Conservation (phyloP, 2,888 invertebrate species). For the Heliconius erato region DNA sequence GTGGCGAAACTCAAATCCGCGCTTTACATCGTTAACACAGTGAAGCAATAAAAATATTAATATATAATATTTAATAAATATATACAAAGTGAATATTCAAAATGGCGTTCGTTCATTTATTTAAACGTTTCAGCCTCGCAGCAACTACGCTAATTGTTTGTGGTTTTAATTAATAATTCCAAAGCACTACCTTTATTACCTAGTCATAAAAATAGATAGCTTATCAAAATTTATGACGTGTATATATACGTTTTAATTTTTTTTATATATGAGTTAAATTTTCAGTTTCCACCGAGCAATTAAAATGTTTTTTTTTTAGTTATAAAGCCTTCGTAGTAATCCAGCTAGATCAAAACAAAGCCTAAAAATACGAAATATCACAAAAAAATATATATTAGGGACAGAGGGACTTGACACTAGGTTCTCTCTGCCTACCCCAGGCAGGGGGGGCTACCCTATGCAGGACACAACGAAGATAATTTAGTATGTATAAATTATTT, state of each 20-base stretch:
- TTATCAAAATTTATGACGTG: background rate
- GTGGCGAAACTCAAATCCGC: no score
- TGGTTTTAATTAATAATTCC: constrained; percentile 20
- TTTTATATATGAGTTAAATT: background rate
- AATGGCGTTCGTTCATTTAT: constrained; percentile 11
- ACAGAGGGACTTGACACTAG: no score
- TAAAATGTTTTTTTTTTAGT: no score
- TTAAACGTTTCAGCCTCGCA: constrained; percentile 16
- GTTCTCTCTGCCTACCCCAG: no score
- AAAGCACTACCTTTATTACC: constrained; percentile 25
- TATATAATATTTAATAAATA: background rate
- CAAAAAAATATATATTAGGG: no score
- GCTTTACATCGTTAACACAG: no score
- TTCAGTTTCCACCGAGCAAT: background rate
- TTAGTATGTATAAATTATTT: background rate
- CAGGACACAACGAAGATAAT: no score
- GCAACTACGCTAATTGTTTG: constrained; percentile 27
- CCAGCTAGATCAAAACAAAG: no score
- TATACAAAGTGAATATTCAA: constrained; percentile 24
- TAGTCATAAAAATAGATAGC: constrained; percentile 24
- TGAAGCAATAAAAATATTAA: background rate
- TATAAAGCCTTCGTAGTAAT: no score
- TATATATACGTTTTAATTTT: background rate
- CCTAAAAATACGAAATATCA: no score
- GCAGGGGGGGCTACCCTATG: no score